Base-by-base conservation (phyloP, 2,888 invertebrate genomes). In the Phorcus lineatus region DNA sequence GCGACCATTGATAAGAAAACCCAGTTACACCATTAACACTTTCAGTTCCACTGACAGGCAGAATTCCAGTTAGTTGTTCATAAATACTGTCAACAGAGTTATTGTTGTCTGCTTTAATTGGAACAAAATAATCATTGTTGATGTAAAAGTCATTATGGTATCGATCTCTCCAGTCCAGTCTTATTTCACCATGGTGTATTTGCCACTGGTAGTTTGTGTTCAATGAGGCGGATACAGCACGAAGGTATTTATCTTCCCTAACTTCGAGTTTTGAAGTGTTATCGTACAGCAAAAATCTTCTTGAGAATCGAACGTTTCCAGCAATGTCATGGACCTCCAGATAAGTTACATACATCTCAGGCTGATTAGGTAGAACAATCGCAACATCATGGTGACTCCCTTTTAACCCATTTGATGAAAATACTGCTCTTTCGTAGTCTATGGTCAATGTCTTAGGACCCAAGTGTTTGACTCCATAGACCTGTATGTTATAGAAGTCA, bases 51-150 rank as follows among this genome's bases (percentile, higher is more conserved):
- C n/a, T n/a, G n/a, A n/a, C n/a, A n/a, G n/a, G n/a, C n/a, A n/a
- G n/a, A n/a, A n/a, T n/a, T n/a, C 85, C 86, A 11, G 70, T 36
- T 11, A 40, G 47, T 78, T 87, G 86, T 28, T 87, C 86, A 80
- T 87, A 87, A 4, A 78, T 57, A 2, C 83, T 83, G 31, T 22
- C 74, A n/a, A 85, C 84, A 4, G 67, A 28, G 24, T 80, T 81
- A 40, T 80, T 76, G 9, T 77, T 76, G 67, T 87, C 84, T 4
- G 80, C 36, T 70, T n/a, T n/a, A n/a, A n/a, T n/a, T n/a, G n/a
- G n/a, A n/a, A n/a, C n/a, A n/a, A n/a, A n/a, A n/a, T n/a, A 55
- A 22, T 79, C 74, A 16, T 83, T 79, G 4, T 80, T 31, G 1
- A 66, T 19, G 66, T 82, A 80, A 57, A 77, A 78, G 11, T 74